Percentiles rank a stretch among this genome's conserved stretches.
phyloP scores from a whole-genome alignment of 2,113 vertebrate species.

The Oncorhynchus kisutch region DNA sequence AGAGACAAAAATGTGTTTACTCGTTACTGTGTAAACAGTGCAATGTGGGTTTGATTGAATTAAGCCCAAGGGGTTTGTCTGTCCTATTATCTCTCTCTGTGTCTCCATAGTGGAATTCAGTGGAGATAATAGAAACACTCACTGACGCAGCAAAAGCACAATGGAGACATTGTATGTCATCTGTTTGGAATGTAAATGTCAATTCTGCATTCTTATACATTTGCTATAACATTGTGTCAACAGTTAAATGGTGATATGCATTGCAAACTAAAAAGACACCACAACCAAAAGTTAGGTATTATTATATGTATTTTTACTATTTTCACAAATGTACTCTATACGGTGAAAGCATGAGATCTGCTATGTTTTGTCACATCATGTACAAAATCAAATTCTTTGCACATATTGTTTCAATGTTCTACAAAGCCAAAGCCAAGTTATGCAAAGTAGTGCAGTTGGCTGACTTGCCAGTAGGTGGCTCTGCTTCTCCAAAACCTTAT shows the following conservation, averaged over 20 bases:
- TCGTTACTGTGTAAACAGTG: too few species aligned
- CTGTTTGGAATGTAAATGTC: not conserved
- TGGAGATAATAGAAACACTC: not conserved
- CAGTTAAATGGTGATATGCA: not conserved
- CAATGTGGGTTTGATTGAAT: too few species aligned
- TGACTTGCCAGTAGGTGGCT: not conserved
- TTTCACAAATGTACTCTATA: too few species aligned
- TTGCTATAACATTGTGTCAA: not conserved
- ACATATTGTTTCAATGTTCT: not conserved
- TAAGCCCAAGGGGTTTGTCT: too few species aligned
- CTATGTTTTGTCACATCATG: not conserved
- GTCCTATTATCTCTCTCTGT: not conserved
- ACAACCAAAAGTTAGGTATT: not conserved
- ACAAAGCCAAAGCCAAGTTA: not conserved
- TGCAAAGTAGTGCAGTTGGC: not conserved
- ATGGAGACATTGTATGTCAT: not conserved
- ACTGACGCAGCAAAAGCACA: not conserved
- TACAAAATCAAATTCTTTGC: not conserved
- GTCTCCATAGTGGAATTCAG: too few species aligned
- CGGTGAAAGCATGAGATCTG: too few species aligned
- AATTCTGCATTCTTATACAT: not conserved
- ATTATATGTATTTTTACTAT: too few species aligned
- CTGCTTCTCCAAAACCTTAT: not conserved
- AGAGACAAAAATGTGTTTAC: not conserved
- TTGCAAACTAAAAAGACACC: not conserved